Evolutionary conservation across 2,797 vertebrate species (phyloP).

Genomic region (Eutrigla gurnardus): DNA sequence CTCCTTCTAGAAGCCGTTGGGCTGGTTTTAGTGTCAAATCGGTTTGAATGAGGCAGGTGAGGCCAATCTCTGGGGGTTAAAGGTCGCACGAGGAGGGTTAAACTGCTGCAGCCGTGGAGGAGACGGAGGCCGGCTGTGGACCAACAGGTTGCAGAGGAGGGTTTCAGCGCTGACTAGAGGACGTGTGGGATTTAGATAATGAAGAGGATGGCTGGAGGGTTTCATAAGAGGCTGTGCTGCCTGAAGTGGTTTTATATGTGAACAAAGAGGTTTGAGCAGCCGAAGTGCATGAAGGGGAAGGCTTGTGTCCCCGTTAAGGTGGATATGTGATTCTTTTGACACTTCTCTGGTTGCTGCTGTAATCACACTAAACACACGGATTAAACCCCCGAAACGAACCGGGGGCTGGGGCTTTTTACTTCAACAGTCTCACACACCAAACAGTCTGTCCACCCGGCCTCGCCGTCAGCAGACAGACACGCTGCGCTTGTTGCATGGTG

Average conservation of each 20-base stretch:
- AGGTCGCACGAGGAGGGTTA: slow-evolving; percentile 16
- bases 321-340: slow-evolving; percentile 61
- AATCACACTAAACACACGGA: slow-evolving; percentile 54
- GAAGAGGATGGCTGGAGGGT: slow-evolving; percentile 48
- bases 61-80: slow-evolving; percentile 10
- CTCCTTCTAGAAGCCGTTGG: not conserved
- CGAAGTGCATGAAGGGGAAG: slow-evolving; percentile 45
- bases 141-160: slow-evolving; percentile 41
- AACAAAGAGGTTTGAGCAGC: slow-evolving; percentile 54
- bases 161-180: slow-evolving; percentile 20
- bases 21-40: slow-evolving; percentile 21
- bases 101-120: slow-evolving; percentile 13
- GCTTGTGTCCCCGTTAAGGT: slow-evolving; percentile 46
- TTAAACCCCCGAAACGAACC: slow-evolving; percentile 58
- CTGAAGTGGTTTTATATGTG: slow-evolving; percentile 56
- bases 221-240: slow-evolving; percentile 41
- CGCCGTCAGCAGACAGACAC: slow-evolving; percentile 28
- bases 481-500: slow-evolving; percentile 18
- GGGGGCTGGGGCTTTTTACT: slow-evolving; percentile 44
- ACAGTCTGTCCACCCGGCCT: slow-evolving; percentile 29
- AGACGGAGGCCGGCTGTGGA: slow-evolving; percentile 15
- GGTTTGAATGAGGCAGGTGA: slow-evolving; percentile 24
- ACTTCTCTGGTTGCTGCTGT: slow-evolving; percentile 61
- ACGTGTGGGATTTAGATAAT: slow-evolving; percentile 48
- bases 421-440: slow-evolving; percentile 23